Conservation (phyloP, 2,797 vertebrate species). For the Pipistrellus pygmaeus region DNA sequence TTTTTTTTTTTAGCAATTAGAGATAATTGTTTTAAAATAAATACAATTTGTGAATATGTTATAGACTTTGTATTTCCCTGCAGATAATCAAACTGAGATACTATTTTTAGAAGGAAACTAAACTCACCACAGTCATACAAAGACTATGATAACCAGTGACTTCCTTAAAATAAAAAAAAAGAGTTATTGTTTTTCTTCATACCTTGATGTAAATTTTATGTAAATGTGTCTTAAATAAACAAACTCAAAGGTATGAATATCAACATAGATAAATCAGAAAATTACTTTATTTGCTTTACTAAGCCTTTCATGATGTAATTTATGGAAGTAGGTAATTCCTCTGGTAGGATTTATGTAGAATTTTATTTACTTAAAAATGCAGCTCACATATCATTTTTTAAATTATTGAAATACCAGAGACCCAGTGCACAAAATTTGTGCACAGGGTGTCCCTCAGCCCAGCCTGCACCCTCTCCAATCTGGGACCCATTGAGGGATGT, state of each 20-base stretch:
- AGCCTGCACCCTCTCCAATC: too few relatives aligned
- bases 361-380: constrained; percentile 59
- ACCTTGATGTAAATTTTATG: constrained; percentile 13
- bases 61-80: constrained; percentile 10
- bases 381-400: not conserved
- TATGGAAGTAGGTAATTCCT: constrained; percentile 6
- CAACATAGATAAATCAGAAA: not conserved
- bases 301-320: constrained; percentile 32
- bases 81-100: constrained; percentile 43
- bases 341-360: constrained; percentile 17
- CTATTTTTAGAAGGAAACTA: constrained; percentile 37
- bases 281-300: constrained; percentile 52
- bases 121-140: not conserved
- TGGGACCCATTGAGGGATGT: too few relatives aligned
- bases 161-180: constrained; percentile 17
- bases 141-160: not conserved
- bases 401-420: not conserved
- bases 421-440: too few relatives aligned
- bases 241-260: constrained; percentile 13
- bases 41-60: constrained; percentile 2
- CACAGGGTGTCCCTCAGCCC: too few relatives aligned
- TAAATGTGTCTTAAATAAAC: not conserved
- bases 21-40: constrained; percentile 25
- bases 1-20: constrained; percentile 40
- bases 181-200: not conserved